Base-by-base conservation (phyloP, 2,888 invertebrate genomes). In the Eurytoma adleriae region DNA sequence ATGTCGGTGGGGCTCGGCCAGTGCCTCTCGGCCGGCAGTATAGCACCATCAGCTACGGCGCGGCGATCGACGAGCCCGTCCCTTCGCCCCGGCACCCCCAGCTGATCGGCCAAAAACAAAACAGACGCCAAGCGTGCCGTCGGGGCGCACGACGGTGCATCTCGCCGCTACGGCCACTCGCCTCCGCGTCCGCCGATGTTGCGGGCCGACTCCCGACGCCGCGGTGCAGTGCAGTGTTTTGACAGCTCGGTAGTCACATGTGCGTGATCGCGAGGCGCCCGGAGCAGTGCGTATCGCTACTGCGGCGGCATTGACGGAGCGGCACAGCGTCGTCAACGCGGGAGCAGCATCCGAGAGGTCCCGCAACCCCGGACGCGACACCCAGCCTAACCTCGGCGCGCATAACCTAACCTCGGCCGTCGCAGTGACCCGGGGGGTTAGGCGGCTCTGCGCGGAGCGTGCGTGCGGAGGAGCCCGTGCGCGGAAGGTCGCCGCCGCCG, bases 381-480 rank as follows among this genome's bases (percentile, higher is more conserved):
- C 72, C 78, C 59, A 78, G 72, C 72, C 30, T 72, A 59, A 67
- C 48, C 78, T 69, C 54, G 5, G 1, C 2, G 27, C 56, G 24
- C 24, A 57, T 67, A 78, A 78, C 78, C 78, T 78, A 78, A 72
- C 78, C 72, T 76, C 57, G 24, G n/a, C 16, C 27, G 14, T 16
- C 24, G 61, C 50, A 24, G 59, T 40, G 59, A 40, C 24, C 30
- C 59, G 40, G 27, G 40, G 75, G 70, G 77, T 78, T 62, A 64
- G 71, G 77, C 77, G 24, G 18, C 40, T 56, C 30, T 56, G 57
- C 24, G 24, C 24, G 24, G 40, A 50, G 61, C 56, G 68, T 20
- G 70, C 48, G 30, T 13, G 7, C 40, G 40, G 40, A 40, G 40
- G 40, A 40, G 1, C 10, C 40, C 40, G 7, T 10, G 40, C 40